These are phyloP conservation scores for Coptotermes formosanus DNA, from an alignment of 1,140 invertebrate species.

Conservation along the genomic window DNA sequence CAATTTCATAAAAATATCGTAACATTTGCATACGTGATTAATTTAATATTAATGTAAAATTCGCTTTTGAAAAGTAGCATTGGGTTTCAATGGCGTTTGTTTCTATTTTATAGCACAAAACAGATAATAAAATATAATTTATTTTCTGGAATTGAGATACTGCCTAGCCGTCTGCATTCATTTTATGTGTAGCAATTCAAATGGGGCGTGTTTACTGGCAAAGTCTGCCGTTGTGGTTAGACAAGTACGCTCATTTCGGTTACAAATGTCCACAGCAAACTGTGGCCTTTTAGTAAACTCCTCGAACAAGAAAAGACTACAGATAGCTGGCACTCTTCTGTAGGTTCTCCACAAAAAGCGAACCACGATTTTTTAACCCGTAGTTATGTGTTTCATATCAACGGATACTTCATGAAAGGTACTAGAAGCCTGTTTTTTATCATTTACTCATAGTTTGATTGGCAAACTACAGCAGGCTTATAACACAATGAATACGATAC, in stretches of 20 bases:
- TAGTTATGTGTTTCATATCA: no score
- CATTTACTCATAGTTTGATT: no score
- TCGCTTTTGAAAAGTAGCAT: background rate
- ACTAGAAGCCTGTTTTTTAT: no score
- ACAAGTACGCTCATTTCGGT: background rate
- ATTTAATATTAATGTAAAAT: background rate
- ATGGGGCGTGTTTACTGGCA: background rate
- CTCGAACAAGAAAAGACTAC: background rate
- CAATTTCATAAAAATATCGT: background rate
- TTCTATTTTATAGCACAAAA: background rate
- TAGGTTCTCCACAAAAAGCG: no score
- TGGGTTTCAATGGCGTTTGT: background rate
- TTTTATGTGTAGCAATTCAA: background rate
- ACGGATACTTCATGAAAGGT: no score
- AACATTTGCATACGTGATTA: background rate
- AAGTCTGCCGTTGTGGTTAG: background rate
- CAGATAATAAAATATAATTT: background rate
- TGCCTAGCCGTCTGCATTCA: background rate
- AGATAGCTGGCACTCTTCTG: no score
- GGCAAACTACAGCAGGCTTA: no score
- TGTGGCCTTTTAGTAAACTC: background rate
- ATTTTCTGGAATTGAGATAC: background rate
- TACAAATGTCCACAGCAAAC: background rate
- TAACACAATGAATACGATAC: no score
- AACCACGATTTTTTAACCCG: no score